Evolutionary conservation across 2,797 vertebrate species (phyloP).

Genomic region (Notolepis coatsorum): DNA sequence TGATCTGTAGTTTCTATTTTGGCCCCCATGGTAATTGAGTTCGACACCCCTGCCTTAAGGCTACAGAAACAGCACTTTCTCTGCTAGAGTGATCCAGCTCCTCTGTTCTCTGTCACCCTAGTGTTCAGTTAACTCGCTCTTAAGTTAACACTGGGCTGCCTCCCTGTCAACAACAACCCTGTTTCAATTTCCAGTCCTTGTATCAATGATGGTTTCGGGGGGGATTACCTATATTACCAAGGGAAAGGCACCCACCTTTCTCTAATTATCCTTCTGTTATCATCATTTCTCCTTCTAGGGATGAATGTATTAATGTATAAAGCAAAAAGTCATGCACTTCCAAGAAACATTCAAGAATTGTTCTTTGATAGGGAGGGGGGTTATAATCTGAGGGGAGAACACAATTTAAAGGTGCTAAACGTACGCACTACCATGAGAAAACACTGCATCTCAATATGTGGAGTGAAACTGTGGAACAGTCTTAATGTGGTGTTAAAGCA

Average conservation of each 20-base stretch:
- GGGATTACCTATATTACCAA: conserved; percentile 7
- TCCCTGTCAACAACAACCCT: conserved; percentile 26
- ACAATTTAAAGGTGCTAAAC: no score
- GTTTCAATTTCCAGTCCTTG: conserved; percentile 32
- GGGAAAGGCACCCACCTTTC: background rate
- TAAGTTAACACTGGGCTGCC: conserved; percentile 21
- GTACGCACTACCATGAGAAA: no score
- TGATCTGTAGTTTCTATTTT: no score
- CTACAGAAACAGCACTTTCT: conserved; percentile 33
- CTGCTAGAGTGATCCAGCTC: background rate
- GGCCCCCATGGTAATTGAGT: no score
- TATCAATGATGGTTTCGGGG: conserved; percentile 28
- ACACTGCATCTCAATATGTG: no score
- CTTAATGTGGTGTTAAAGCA: no score
- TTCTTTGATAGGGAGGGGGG: no score
- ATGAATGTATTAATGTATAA: no score
- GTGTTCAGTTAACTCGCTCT: conserved; percentile 36
- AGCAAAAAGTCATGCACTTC: no score
- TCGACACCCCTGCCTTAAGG: conserved; percentile 6
- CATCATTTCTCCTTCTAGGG: background rate
- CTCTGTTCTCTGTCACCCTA: background rate
- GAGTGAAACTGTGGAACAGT: no score
- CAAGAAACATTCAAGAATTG: no score
- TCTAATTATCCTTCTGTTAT: conserved; percentile 1
- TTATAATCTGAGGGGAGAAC: no score